A percentile compares a stretch with the other conserved stretches of the same genome.
These are phyloP conservation scores for Euleptes europaea DNA, from an alignment of 2,113 vertebrate species.

Conservation along the genomic window DNA sequence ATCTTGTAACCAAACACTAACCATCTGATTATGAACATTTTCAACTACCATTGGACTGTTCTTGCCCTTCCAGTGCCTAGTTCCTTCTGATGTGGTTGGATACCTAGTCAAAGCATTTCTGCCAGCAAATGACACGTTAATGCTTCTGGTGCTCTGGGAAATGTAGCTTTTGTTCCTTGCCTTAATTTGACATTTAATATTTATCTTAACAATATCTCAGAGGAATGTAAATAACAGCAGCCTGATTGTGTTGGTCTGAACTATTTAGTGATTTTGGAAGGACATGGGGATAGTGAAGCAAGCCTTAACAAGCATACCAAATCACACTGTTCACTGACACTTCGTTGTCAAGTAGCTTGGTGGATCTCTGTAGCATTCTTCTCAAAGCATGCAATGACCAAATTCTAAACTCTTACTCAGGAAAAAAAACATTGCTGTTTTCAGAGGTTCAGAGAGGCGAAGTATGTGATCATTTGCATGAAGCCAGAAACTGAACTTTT, in stretches of 20 bases:
- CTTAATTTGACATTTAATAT: neutral
- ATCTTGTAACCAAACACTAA: neutral
- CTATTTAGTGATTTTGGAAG: constrained; percentile 3
- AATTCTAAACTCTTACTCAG: constrained; percentile 1
- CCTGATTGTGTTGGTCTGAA: constrained; percentile 1
- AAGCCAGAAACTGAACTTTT: neutral
- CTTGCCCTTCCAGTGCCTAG: neutral
- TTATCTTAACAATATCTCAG: constrained; percentile 6
- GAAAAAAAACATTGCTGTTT: neutral
- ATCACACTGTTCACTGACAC: no score
- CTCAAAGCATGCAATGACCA: neutral
- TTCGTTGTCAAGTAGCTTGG: neutral
- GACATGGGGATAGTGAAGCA: constrained; percentile 1
- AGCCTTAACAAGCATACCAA: neutral
- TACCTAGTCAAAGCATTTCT: neutral
- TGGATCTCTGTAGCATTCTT: neutral
- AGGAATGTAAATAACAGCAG: neutral
- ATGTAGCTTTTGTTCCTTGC: neutral
- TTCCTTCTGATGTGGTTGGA: neutral
- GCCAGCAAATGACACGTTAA: neutral
- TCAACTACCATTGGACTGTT: neutral
- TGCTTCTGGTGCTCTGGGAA: neutral
- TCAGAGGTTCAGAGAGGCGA: neutral
- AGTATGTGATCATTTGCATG: neutral
- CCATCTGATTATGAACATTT: neutral